phyloP scores from a whole-genome alignment of 2,888 invertebrate species.

The Sarcophaga carnaria region DNA sequence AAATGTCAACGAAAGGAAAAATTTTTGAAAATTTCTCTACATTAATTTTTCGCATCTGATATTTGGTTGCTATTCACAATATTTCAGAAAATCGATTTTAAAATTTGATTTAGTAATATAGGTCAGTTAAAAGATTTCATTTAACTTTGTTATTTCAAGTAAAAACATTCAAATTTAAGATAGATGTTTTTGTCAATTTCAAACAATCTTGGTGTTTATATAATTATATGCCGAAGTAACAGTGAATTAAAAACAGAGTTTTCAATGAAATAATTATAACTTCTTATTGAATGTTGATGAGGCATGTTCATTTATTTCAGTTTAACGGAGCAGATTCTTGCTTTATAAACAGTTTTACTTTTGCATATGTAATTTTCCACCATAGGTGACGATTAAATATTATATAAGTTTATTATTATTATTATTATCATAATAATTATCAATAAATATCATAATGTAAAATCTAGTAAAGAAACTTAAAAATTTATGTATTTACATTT shows the following conservation, averaged over 20 bases:
- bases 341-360: neutral
- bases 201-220: no score
- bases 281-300: neutral
- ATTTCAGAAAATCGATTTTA: no score
- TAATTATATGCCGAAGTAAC: no score
- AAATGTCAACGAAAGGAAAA: no score
- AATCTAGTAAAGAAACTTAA: conserved; percentile 14
- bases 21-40: no score
- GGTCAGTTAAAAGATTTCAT: no score
- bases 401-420: neutral
- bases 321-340: neutral
- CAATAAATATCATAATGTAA: conserved; percentile 15
- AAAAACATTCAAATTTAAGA: no score
- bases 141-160: no score
- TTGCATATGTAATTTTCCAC: neutral
- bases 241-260: neutral
- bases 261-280: neutral
- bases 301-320: neutral
- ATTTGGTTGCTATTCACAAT: no score
- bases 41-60: no score
- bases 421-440: neutral
- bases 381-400: neutral
- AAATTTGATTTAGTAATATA: no score
- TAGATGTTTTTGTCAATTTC: no score
- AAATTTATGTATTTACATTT: conserved; percentile 25